Percentiles rank a stretch among this genome's conserved stretches.
These are phyloP conservation scores for Dasypolia templi DNA, from an alignment of 2,888 invertebrate genomes.

Conservation along the genomic window DNA sequence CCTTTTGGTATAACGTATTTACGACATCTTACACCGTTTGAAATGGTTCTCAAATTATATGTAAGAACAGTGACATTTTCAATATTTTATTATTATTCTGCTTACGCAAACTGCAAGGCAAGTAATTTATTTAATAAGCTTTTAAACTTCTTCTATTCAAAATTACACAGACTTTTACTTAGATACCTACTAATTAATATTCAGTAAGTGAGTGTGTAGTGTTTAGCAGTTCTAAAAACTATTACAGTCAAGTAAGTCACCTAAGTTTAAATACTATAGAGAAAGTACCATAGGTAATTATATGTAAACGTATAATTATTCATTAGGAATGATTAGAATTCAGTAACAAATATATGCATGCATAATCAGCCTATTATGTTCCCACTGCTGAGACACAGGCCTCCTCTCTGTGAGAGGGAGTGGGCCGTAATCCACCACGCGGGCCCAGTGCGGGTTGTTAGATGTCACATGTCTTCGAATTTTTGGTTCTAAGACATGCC, in stretches of 20 bases:
- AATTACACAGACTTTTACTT: constrained; percentile 8
- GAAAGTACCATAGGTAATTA: constrained; percentile 12
- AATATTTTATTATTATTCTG: constrained; percentile 3
- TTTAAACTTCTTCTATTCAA: constrained; percentile 7
- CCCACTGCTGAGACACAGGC: too few species aligned
- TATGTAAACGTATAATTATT: constrained; percentile 6
- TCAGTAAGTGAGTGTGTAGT: too few species aligned
- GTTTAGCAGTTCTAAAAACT: constrained; percentile 5
- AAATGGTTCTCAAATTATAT: constrained; percentile 26
- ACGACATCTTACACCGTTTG: constrained; percentile 26
- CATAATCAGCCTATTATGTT: too few species aligned
- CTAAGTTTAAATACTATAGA: neutral
- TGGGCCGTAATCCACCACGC: too few species aligned
- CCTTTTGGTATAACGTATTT: constrained; percentile 28
- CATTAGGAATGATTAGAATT: neutral
- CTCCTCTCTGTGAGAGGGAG: too few species aligned
- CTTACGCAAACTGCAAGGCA: constrained; percentile 1
- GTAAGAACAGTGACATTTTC: constrained; percentile 20
- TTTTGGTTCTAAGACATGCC: too few species aligned
- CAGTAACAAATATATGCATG: neutral
- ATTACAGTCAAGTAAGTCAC: neutral
- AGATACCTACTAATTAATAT: neutral
- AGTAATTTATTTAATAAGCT: constrained; percentile 23
- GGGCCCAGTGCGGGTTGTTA: too few species aligned
- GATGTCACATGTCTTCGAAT: too few species aligned